Evolutionary conservation across 2,888 invertebrate genomes (phyloP).

Genomic region (Thyatira batis): DNA sequence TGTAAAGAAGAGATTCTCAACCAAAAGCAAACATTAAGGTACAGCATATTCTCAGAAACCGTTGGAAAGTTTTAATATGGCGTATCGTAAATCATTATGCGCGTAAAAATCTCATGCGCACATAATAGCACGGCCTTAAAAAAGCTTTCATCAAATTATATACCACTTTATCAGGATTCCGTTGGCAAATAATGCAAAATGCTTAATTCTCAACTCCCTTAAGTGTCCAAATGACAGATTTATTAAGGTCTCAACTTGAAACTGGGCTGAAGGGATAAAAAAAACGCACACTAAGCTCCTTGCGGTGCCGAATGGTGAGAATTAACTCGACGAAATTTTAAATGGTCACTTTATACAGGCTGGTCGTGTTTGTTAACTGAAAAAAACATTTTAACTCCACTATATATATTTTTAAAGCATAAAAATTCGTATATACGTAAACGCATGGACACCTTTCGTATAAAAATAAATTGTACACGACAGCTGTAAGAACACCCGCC

Average conservation of each 20-base stretch:
- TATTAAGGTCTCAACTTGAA: slow-evolving; percentile 58
- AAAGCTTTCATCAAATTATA: slow-evolving; percentile 36
- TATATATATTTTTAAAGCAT: too few species aligned
- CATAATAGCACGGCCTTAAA: slow-evolving; percentile 17
- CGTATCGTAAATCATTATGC: slow-evolving; percentile 1
- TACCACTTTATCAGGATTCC: slow-evolving; percentile 53
- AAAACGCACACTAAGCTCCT: slow-evolving; percentile 36
- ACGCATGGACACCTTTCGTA: too few species aligned
- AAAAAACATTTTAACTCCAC: not conserved
- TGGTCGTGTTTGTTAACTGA: slow-evolving; percentile 42
- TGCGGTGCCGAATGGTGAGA: slow-evolving; percentile 48
- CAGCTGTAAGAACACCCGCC: not conserved
- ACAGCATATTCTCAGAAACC: not conserved
- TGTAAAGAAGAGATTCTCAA: not conserved
- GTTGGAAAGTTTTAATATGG: not conserved
- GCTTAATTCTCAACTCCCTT: slow-evolving; percentile 47
- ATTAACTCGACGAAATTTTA: slow-evolving; percentile 52
- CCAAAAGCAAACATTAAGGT: not conserved
- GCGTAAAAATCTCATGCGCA: slow-evolving; percentile 5
- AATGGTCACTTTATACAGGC: slow-evolving; percentile 44
- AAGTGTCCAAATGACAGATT: slow-evolving; percentile 62
- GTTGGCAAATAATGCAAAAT: slow-evolving; percentile 52
- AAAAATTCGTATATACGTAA: too few species aligned
- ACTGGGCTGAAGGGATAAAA: slow-evolving; percentile 47
- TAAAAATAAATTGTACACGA: not conserved